Conservation (phyloP, 1,140 invertebrate species). For the Metaphire vulgaris region DNA sequence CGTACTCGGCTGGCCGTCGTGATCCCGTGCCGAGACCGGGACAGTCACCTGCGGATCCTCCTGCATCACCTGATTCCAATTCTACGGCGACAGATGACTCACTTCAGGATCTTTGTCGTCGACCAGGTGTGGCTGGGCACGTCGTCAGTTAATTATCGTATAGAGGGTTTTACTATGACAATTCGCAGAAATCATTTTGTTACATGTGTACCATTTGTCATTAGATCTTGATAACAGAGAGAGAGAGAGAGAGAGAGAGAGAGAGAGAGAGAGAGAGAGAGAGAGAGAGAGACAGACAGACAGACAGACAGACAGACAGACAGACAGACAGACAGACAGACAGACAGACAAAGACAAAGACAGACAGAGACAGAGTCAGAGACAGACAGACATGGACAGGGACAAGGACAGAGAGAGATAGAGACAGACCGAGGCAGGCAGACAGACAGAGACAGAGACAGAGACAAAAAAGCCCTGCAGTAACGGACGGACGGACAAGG, state of each 20-base stretch:
- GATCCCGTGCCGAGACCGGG: conserved; percentile 65
- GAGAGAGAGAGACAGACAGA: neutral
- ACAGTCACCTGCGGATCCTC: conserved; percentile 70
- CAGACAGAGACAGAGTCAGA: too few species aligned
- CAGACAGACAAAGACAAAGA: neutral
- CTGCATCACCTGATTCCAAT: conserved; percentile 83
- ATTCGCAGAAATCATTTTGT: too few species aligned
- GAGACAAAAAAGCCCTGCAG: too few species aligned
- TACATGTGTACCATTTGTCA: too few species aligned
- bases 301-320: neutral
- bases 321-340: neutral
- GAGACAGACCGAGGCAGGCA: too few species aligned
- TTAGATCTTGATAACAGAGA: too few species aligned
- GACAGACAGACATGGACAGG: too few species aligned
- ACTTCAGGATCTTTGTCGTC: conserved; percentile 84
- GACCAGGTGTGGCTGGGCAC: conserved; percentile 61
- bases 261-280: neutral
- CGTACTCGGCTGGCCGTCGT: conserved; percentile 41
- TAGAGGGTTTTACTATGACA: neutral
- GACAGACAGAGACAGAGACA: too few species aligned
- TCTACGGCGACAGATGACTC: conserved; percentile 75
- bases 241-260: neutral
- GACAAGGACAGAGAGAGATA: too few species aligned
- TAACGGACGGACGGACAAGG: too few species aligned
- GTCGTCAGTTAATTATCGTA: neutral